Conservation (phyloP, 2,113 vertebrate species). For the Nannobrachium achirus region DNA sequence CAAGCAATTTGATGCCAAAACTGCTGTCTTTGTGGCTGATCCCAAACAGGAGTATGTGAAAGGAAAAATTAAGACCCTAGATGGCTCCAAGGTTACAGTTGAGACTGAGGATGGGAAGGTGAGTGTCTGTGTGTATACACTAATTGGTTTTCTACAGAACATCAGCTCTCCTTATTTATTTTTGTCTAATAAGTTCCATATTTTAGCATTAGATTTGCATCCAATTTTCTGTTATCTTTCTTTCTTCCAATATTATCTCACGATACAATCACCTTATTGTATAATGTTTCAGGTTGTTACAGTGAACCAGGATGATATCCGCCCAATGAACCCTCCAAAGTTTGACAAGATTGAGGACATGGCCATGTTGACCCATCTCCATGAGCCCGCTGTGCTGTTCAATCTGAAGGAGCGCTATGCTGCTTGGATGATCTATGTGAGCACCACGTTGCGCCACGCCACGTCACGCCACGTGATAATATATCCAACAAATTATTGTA, state of each 20-base stretch:
- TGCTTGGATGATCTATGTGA: conserved; percentile 73
- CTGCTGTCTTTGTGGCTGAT: conserved; percentile 82
- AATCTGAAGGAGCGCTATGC: conserved; percentile 70
- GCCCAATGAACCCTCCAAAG: conserved; percentile 86
- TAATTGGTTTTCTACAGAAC: not conserved
- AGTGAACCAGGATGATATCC: conserved; percentile 80
- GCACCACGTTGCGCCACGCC: not conserved
- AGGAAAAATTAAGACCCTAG: conserved; percentile 80
- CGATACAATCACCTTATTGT: not conserved
- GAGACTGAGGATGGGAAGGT: conserved; percentile 83
- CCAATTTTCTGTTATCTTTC: too few relatives aligned
- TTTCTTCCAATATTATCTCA: too few relatives aligned
- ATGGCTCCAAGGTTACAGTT: conserved; percentile 77
- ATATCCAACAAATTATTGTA: not conserved
- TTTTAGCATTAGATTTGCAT: too few relatives aligned
- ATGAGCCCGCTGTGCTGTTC: conserved; percentile 81
- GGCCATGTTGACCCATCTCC: conserved; percentile 82
- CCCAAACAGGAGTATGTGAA: conserved; percentile 79
- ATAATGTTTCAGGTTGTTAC: conserved; percentile 67
- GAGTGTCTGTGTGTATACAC: conserved; percentile 32
- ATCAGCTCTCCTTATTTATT: too few relatives aligned
- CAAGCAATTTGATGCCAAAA: conserved; percentile 83
- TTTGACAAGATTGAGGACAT: conserved; percentile 66
- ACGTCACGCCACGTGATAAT: not conserved
- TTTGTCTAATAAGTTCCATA: too few relatives aligned